Evolutionary conservation across 2,888 invertebrate species (phyloP).

Genomic region (Mesodorylaimus sp.): DNA sequence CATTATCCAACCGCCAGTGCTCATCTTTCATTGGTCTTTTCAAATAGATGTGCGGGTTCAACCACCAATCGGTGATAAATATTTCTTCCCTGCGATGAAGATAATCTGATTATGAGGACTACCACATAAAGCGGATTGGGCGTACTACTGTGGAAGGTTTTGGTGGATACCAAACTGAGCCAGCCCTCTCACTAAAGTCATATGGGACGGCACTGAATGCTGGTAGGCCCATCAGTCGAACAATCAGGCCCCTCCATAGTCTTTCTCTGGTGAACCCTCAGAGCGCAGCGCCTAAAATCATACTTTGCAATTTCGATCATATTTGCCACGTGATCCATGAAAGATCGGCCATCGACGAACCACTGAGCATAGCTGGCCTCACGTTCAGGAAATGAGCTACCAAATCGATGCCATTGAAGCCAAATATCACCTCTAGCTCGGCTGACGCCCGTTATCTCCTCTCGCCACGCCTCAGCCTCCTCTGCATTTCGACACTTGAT

Average conservation of each 20-base stretch:
- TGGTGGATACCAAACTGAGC: too few species aligned
- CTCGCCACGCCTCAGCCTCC: background rate
- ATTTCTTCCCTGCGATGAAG: constrained; percentile 84
- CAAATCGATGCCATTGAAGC: constrained; percentile 52
- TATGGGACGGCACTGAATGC: too few species aligned
- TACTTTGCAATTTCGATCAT: constrained; percentile 42
- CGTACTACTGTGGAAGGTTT: too few species aligned
- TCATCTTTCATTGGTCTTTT: constrained; percentile 35
- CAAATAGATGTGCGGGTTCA: constrained; percentile 29
- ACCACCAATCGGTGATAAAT: constrained; percentile 96
- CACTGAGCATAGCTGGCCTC: constrained; percentile 51
- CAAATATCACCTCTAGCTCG: constrained; percentile 8
- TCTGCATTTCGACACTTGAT: background rate
- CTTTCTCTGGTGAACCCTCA: too few species aligned
- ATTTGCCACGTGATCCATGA: constrained; percentile 24
- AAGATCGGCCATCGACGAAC: constrained; percentile 30
- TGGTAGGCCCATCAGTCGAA: too few species aligned
- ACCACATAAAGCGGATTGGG: too few species aligned
- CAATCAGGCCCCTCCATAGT: too few species aligned
- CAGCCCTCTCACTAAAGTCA: too few species aligned
- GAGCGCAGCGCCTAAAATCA: too few species aligned
- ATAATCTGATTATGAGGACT: too few species aligned
- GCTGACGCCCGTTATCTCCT: background rate
- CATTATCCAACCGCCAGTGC: background rate
- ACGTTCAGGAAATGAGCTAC: constrained; percentile 70